Evolutionary conservation across 2,888 invertebrate species (phyloP), one percentile per base, ranked within the genome.

Genomic region (Drosophila phalerata): DNA sequence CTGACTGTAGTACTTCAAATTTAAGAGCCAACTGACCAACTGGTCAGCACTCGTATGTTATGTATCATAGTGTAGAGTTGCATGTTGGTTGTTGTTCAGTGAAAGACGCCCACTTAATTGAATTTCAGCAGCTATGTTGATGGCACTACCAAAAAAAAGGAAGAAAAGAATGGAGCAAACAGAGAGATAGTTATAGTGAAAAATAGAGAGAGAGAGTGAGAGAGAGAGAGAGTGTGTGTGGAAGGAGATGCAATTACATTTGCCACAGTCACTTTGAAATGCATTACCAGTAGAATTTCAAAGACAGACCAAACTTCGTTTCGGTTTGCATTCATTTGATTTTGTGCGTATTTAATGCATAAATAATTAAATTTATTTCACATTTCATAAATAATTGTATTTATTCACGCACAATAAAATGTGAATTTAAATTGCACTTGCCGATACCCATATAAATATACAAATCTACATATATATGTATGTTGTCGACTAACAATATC

Each of bases 101-200:
- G 51, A 57, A 53, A 42, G 32, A 45, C 40, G 51, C 60, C 42
- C 63, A 66, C 68, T 85, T 77, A 85, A 85, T 83, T 85, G 84
- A 77, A 73, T 85, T 81, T 68, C 55, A 47, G n/a, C 51, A 34
- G 19, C 61, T 43, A 51, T 40, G 38, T 40, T 38, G 42, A 51
- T 60, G 60, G 40, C 34, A 55, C 56, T 53, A 4, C 25, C 32
- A 17, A 53, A 52, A 61, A 28, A 48, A 48, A 38, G 4, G 22
- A 22, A 22, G 22, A 22, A 22, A 17, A 58, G 28, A 37, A 48
- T 2, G 30, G 13, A 11, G 13, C 22, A 25, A n/a, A 11, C 34
- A 30, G 37, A 22, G 22, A 15, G n/a, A n/a, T 13, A 13, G 11
- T 6, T 19, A 19, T 19, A 13, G 28, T n/a, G 5, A 9, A 10